These are phyloP conservation scores for Caradrina kadenii DNA, from an alignment of 2,888 invertebrate genomes.

Conservation along the genomic window DNA sequence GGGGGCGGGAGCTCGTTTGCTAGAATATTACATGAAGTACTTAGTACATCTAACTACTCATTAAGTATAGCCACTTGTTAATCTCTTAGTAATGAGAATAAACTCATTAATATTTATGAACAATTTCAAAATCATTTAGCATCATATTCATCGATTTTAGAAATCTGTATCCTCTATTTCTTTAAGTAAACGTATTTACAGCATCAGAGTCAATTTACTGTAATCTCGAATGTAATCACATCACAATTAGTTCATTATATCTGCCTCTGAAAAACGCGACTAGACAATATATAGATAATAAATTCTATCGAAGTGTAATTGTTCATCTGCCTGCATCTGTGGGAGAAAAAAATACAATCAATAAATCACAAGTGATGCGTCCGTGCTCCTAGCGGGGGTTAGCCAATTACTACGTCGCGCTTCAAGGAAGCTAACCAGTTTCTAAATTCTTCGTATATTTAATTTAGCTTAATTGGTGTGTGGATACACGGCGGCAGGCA, in stretches of 20 bases:
- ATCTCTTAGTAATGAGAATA: background rate
- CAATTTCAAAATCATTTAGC: slow-evolving; percentile 5
- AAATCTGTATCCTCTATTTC: slow-evolving; percentile 11
- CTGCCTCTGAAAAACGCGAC: slow-evolving; percentile 53
- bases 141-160: slow-evolving; percentile 2
- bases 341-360: slow-evolving; percentile 74
- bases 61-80: background rate
- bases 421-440: slow-evolving; percentile 90
- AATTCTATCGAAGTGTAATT: slow-evolving; percentile 74
- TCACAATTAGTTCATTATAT: slow-evolving; percentile 47
- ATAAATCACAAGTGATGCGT: slow-evolving; percentile 85
- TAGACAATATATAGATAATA: slow-evolving; percentile 58
- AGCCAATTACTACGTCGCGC: slow-evolving; percentile 89
- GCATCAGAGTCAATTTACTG: slow-evolving; percentile 32
- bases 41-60: background rate
- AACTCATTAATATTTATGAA: background rate
- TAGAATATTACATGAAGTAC: slow-evolving; percentile 11
- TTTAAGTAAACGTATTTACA: slow-evolving; percentile 18
- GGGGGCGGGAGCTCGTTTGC: background rate
- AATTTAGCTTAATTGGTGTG: slow-evolving; percentile 89
- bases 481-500: slow-evolving; percentile 85
- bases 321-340: slow-evolving; percentile 68
- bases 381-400: slow-evolving; percentile 85
- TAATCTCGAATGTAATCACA: slow-evolving; percentile 46
- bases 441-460: slow-evolving; percentile 90